These are phyloP conservation scores for Melitaea cinxia DNA, from an alignment of 1,140 invertebrate genomes.

Conservation along the genomic window DNA sequence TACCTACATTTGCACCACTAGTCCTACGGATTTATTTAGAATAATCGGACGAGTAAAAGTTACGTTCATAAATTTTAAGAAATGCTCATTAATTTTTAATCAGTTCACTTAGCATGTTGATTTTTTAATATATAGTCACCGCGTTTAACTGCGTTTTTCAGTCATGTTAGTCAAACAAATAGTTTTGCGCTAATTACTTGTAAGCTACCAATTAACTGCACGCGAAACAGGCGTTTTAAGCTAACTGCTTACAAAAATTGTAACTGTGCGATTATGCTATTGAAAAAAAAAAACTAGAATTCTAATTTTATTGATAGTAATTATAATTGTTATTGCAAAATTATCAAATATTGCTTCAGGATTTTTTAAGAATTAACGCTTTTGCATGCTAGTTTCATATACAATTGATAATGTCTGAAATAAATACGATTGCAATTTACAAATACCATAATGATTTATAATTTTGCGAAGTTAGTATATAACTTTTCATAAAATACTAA, in stretches of 20 bases:
- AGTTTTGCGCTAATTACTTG: constrained; percentile 59
- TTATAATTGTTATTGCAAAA: neutral
- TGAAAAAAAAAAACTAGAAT: neutral
- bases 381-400: constrained; percentile 27
- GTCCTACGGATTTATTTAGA: constrained; percentile 47
- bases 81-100: neutral
- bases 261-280: neutral
- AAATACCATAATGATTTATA: too few relatives aligned
- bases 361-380: neutral
- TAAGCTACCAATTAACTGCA: constrained; percentile 51
- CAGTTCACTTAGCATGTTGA: constrained; percentile 38
- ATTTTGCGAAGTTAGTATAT: too few relatives aligned
- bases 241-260: constrained; percentile 40
- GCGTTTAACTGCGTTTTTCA: constrained; percentile 39
- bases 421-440: too few relatives aligned
- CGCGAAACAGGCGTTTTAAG: constrained; percentile 53
- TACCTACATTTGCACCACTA: constrained; percentile 56
- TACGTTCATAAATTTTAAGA: neutral
- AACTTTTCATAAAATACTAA: too few relatives aligned
- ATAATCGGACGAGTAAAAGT: neutral
- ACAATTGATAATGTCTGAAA: too few relatives aligned
- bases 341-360: neutral
- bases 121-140: constrained; percentile 49
- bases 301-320: neutral
- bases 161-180: constrained; percentile 53